Base-by-base conservation (phyloP, 2,888 invertebrate genomes). In the Pterostichus madidus region DNA sequence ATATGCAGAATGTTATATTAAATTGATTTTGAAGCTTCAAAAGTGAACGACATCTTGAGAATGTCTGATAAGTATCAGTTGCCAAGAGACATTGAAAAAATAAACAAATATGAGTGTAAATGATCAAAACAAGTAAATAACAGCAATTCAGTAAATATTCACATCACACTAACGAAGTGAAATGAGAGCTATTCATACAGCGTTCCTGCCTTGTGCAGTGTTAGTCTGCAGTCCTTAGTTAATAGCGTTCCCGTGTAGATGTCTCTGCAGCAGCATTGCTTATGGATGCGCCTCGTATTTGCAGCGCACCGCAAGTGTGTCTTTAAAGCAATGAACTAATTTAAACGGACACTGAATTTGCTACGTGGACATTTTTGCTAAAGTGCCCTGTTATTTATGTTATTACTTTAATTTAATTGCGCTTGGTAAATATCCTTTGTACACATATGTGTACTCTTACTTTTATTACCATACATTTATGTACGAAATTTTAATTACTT, bases 201-300 rank as follows among this genome's bases (percentile, higher is more conserved):
- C 11, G 52, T 52, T 52, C n/a, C 13, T 52, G 52, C 8, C 59
- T 68, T 11, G n/a, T 35, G 64, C 44, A 56, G 7, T 56, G 49
- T 4, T 6, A 11, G 11, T 35, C 49, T 56, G 8, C 68, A 39
- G 59, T 59, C 11, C 24, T 46, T 64, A 52, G 80, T 80, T 80
- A 80, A 80, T 80, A 52, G 80, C 49, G 61, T 80, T 80, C 61
- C 68, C 68, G 80, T 80, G 80, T 80, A 68, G 80, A 80, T 80
- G 80, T 79, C 79, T 13, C 53, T 15, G 53, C 7, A 15, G 52
- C 35, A 15, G 68, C 49, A 44, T 68, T 52, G 52, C 64, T 80
- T 52, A 80, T 80, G 68, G 80, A 80, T 80, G 80, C 64, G 32
- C 49, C 24, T 52, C 35, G 77, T 52, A 79, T 44, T 35, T 44